phyloP scores from a whole-genome alignment of 2,797 vertebrate genomes.

The Bryconaethiops microstoma region DNA sequence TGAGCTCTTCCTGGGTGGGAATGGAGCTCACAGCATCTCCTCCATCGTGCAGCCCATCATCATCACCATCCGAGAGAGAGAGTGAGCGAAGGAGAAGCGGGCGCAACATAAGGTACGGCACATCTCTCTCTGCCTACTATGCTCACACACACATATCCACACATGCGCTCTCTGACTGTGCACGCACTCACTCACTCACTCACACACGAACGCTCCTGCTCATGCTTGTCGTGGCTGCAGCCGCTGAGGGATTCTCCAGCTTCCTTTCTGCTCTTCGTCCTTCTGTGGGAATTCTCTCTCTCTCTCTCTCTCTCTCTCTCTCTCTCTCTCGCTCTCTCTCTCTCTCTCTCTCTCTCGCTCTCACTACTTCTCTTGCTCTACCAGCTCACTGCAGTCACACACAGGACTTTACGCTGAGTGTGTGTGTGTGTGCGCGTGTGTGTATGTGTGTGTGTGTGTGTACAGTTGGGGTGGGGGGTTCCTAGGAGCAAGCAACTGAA shows the following conservation, averaged over 20 bases:
- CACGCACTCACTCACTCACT: constrained; percentile 27
- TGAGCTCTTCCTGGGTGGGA: constrained; percentile 44
- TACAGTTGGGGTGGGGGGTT: constrained; percentile 19
- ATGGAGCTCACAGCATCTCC: constrained; percentile 48
- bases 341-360: not conserved
- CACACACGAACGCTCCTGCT: constrained; percentile 3
- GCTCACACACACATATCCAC: constrained; percentile 42
- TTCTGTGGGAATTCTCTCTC: constrained; percentile 38
- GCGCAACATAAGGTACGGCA: constrained; percentile 38
- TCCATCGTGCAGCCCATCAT: constrained; percentile 48
- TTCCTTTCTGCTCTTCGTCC: constrained; percentile 1
- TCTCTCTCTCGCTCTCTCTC: not conserved
- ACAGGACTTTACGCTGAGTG: constrained; percentile 42
- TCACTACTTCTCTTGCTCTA: not conserved
- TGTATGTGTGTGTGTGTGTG: constrained; percentile 8
- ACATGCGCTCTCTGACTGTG: constrained; percentile 13
- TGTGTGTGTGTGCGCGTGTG: constrained; percentile 21
- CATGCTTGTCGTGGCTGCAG: constrained; percentile 35
- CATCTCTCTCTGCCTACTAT: constrained; percentile 55
- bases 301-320: not conserved
- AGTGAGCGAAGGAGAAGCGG: constrained; percentile 34
- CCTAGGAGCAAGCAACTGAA: constrained; percentile 10
- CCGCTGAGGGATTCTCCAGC: constrained; percentile 39
- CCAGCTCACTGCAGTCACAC: constrained; percentile 32
- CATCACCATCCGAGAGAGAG: constrained; percentile 49